Conservation (phyloP, 2,113 vertebrate genomes). For the Kryptolebias marmoratus region DNA sequence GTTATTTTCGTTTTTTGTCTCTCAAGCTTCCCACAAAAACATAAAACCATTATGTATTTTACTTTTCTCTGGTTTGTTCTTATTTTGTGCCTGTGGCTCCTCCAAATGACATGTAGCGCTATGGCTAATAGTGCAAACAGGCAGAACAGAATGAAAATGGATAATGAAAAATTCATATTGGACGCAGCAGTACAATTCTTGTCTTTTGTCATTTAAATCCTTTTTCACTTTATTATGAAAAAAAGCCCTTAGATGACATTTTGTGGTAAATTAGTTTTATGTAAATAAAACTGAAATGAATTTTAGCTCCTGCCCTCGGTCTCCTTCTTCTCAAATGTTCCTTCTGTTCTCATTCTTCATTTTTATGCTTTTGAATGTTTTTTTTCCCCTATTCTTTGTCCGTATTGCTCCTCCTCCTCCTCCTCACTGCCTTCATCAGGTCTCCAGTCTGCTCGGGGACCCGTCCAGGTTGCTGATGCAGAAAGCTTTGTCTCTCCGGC, state of each 20-base stretch:
- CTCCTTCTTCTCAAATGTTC: background rate
- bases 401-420: conserved; percentile 10
- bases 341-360: background rate
- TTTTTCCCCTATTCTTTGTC: background rate
- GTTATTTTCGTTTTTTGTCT: background rate
- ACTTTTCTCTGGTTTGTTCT: background rate
- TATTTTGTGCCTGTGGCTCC: background rate
- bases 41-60: background rate
- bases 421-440: conserved; percentile 73
- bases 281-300: background rate
- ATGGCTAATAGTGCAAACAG: background rate
- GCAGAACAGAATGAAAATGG: background rate
- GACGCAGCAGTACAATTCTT: background rate
- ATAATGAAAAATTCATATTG: background rate
- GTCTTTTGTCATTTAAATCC: background rate
- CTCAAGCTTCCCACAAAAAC: background rate
- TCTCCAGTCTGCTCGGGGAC: conserved; percentile 92
- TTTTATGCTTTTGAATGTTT: background rate
- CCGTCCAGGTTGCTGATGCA: conserved; percentile 90
- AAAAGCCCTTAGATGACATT: background rate
- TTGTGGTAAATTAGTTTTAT: background rate
- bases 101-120: background rate
- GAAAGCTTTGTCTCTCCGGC: conserved; percentile 85
- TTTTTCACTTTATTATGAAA: background rate
- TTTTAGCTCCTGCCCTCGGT: background rate